These are phyloP conservation scores for Tenebrio molitor DNA, from an alignment of 1,140 invertebrate species.

Conservation along the genomic window DNA sequence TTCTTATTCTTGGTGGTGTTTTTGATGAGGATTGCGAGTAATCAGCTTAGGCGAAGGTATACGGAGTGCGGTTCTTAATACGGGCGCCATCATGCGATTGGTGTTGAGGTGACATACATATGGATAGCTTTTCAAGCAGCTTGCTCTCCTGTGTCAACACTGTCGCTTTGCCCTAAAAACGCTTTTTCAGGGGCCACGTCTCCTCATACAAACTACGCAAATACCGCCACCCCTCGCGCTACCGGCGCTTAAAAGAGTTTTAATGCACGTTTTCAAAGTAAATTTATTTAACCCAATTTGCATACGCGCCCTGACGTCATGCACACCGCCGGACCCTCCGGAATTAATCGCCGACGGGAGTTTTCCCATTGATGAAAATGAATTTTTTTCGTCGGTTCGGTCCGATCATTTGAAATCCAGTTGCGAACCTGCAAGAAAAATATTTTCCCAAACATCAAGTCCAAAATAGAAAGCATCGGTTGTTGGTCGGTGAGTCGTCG, in stretches of 20 bases:
- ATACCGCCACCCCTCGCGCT: background rate
- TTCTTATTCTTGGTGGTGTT: slow-evolving; percentile 21
- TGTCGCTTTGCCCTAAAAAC: slow-evolving; percentile 29
- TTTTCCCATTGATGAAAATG: no score
- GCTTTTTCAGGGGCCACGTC: slow-evolving; percentile 32
- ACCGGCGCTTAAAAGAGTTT: slow-evolving; percentile 32
- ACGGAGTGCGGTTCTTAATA: slow-evolving; percentile 26
- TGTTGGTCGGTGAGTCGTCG: no score
- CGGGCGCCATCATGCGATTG: slow-evolving; percentile 26
- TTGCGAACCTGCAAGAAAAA: no score
- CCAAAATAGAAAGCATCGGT: no score
- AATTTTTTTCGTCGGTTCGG: no score
- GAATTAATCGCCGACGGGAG: no score
- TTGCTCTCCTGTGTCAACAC: slow-evolving; percentile 22
- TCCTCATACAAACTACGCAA: slow-evolving; percentile 33
- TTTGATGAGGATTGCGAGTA: slow-evolving; percentile 20
- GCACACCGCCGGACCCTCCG: background rate
- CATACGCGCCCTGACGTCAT: slow-evolving; percentile 21
- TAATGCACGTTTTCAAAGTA: slow-evolving; percentile 36
- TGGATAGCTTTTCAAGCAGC: slow-evolving; percentile 30
- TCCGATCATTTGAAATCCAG: no score
- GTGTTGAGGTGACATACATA: slow-evolving; percentile 37
- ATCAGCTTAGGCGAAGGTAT: slow-evolving; percentile 33
- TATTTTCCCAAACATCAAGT: no score
- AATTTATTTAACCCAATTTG: slow-evolving; percentile 40